Conservation (phyloP, 2,113 vertebrate genomes). For the Verasper variegatus region DNA sequence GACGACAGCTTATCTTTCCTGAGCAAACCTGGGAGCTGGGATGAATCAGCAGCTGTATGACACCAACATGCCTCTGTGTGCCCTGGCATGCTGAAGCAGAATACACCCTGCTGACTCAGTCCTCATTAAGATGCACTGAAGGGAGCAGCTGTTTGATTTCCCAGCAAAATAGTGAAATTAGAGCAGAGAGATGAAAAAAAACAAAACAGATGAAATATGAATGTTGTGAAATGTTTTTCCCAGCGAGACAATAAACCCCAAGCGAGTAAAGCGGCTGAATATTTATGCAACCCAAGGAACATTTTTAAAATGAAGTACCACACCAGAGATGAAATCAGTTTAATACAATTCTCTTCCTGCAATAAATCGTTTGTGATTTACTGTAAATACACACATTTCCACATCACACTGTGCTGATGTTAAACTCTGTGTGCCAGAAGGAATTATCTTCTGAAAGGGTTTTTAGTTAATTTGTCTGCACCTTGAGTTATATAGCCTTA, state of each 20-base stretch:
- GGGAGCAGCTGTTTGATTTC: conserved; percentile 48
- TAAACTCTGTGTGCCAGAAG: background rate
- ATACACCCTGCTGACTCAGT: conserved; percentile 65
- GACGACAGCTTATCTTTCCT: conserved; percentile 9
- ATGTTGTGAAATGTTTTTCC: conserved; percentile 39
- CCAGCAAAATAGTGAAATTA: conserved; percentile 56
- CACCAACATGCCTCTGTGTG: conserved; percentile 52
- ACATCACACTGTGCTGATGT: background rate
- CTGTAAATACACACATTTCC: conserved; percentile 3
- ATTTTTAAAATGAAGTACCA: conserved; percentile 7
- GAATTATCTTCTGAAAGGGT: conserved; percentile 7
- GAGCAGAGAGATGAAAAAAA: conserved; percentile 37
- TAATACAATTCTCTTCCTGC: background rate
- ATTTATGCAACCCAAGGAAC: background rate
- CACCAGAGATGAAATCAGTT: too few species aligned
- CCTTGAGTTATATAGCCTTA: too few species aligned
- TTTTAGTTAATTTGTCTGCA: too few species aligned
- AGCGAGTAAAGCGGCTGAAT: background rate
- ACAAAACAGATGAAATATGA: conserved; percentile 40
- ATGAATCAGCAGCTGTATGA: conserved; percentile 48
- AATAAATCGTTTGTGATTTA: conserved; percentile 4
- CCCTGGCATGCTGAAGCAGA: conserved; percentile 30
- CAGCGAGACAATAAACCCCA: conserved; percentile 29
- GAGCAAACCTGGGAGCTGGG: conserved; percentile 2
- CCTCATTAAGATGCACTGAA: conserved; percentile 65